Base-by-base conservation (phyloP, 1,140 invertebrate genomes). In the Cecropterus lyciades region DNA sequence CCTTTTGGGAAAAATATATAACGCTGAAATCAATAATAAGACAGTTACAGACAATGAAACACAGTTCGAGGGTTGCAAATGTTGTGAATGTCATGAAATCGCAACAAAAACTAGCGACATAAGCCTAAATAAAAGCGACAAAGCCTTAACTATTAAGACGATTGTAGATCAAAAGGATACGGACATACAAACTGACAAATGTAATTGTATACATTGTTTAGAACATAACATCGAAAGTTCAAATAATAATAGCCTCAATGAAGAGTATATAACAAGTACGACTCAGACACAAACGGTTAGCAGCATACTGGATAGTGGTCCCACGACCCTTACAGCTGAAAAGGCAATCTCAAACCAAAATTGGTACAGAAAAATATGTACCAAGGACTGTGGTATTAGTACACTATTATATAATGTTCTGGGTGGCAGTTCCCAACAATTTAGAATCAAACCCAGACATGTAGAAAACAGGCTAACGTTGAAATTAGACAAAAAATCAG, bases 1-100 rank as follows among this genome's bases (percentile, higher is more conserved):
- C 66, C 63, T 89, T 11, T 65, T 89, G 33, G 85, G 79, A 9
- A 83, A 77, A 69, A 86, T 85, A 30, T 86, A 87, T 68, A 77
- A 75, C 10, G 79, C 81, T 13, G 69, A 75, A 14, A 15, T 42
- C 14, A 71, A 57, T 14, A 46, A 45, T n/a, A 77, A 62, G 40
- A 40, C n/a, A 13, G 43, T 62, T 7, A 52, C 59, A 51, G 68
- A 77, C 17, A 72, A 56, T 1, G 57, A 67, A 49, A 79, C 76
- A 33, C 69, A 75, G 49, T 69, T 56, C 42, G 70, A 72, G 9
- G 43, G 60, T 62, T 64, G 15, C 3, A 17, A 62, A 8, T 67
- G 37, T 30, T 11, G 9, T 15, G 20, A 11, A 13, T 13, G 11
- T 14, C n/a, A 51, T 11, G 27, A 57, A 9, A 14, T 30, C 3